Base-by-base conservation (phyloP, 1,140 invertebrate genomes). In the Agrilus planipennis region DNA sequence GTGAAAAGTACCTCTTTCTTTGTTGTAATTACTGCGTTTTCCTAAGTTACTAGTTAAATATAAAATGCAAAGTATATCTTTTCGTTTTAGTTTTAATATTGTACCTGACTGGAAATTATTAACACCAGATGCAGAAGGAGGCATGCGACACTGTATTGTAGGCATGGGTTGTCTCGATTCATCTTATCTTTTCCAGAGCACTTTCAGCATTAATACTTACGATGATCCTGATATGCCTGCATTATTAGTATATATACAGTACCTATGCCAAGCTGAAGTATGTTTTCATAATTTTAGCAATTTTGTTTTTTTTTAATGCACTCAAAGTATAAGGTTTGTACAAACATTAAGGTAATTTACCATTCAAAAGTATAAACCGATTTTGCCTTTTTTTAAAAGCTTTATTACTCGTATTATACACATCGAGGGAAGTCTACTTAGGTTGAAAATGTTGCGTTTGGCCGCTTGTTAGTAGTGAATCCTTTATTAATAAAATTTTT, bases 151-250 rank as follows among this genome's bases (percentile, higher is more conserved):
- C 46, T 74, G 72, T 53, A 72, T 87, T 39, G 70, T 84, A 45
- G 85, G 84, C n/a, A 70, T 92, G 45, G 86, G 85, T 17, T 81
- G 82, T 22, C 72, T 85, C 32, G 88, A 93, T 61, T 85, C 84
- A 0, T 72, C 74, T 1, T 90, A 77, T 62, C 65, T 89, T 15
- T 67, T 69, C 41, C 84, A 85, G 57, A 65, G 71, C 15, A 71
- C 72, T 31, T 71, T 72, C 14, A 74, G 75, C 42, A 74, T 88
- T 22, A 69, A 59, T 1, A 71, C 79, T 28, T 77, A 71, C 53
- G 58, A 68, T 15, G 64, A 81, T 58, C 67, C 70, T 1, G 79
- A 86, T 62, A 58, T 83, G 12, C 76, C 87, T 2, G 71, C 83
- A 25, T 63, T 92, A 11, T 62, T 81, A 36, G 77, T 91, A 17